A percentile compares a stretch with the other conserved stretches of the same genome.
Evolutionary conservation across 2,888 invertebrate genomes (phyloP).

Genomic region (Hyles lineata): DNA sequence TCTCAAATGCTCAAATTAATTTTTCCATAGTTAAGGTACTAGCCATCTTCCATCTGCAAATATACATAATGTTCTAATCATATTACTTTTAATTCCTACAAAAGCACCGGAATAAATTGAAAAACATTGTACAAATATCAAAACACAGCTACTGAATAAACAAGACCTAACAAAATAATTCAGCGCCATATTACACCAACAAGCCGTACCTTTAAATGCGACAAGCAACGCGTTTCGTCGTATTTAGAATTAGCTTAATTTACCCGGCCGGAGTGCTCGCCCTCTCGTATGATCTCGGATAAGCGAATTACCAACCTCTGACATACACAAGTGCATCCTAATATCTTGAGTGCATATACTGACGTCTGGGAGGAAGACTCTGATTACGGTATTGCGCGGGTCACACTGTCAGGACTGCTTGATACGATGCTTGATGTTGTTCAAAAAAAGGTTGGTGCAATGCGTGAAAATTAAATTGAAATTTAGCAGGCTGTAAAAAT

Average conservation of each 20-base stretch:
- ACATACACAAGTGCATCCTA: constrained; percentile 44
- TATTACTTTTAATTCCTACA: too few relatives aligned
- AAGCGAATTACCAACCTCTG: constrained; percentile 40
- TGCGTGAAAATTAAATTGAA: neutral
- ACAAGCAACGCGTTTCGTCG: neutral
- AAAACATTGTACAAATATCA: neutral
- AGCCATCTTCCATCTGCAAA: too few relatives aligned
- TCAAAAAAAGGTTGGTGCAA: neutral
- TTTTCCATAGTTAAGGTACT: too few relatives aligned
- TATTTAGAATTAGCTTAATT: constrained; percentile 21
- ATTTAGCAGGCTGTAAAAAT: too few relatives aligned
- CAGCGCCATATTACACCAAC: neutral
- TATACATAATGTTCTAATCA: too few relatives aligned
- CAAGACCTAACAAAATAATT: neutral
- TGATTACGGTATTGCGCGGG: neutral
- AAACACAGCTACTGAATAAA: neutral
- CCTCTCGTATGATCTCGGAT: constrained; percentile 32
- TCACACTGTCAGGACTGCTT: neutral
- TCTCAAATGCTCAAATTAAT: too few relatives aligned
- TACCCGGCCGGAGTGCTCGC: neutral
- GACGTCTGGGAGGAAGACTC: constrained; percentile 18
- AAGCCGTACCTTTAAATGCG: neutral
- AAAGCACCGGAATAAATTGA: too few relatives aligned
- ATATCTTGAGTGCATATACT: constrained; percentile 44
- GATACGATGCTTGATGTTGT: neutral